Evolutionary conservation across 1,140 invertebrate species (phyloP).

Genomic region (Drosophila funebris): DNA sequence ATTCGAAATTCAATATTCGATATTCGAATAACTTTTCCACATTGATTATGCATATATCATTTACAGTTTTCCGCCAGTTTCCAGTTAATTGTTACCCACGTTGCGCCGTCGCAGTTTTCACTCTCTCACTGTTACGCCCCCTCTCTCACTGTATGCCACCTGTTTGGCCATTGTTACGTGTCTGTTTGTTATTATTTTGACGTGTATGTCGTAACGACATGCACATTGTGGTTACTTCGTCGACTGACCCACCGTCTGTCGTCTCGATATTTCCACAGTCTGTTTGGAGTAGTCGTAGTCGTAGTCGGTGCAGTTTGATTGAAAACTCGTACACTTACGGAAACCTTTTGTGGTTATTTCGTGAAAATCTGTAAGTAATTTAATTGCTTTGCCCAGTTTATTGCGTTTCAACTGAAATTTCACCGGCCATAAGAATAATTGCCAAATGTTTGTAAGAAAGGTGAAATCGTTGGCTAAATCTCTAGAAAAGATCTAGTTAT

Average conservation of each 20-base stretch:
- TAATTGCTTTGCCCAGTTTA: conserved; percentile 27
- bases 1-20: too few relatives aligned
- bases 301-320: conserved; percentile 12
- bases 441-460: background rate
- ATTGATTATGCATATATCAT: background rate
- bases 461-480: background rate
- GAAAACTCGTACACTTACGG: background rate
- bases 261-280: background rate
- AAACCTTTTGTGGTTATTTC: background rate
- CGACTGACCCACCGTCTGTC: conserved; percentile 1
- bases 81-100: conserved; percentile 12
- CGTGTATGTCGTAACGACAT: conserved; percentile 57
- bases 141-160: conserved; percentile 34
- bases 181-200: conserved; percentile 42
- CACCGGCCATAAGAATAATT: background rate
- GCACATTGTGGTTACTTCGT: conserved; percentile 45
- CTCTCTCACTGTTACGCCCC: background rate
- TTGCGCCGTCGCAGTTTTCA: conserved; percentile 51
- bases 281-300: too few relatives aligned
- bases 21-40: background rate
- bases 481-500: background rate
- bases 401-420: background rate
- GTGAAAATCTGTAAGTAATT: background rate
- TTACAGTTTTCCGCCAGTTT: conserved; percentile 11
- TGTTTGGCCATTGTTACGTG: conserved; percentile 33